Conservation (phyloP, 2,797 vertebrate genomes). For the Aotus griseimembra region DNA sequence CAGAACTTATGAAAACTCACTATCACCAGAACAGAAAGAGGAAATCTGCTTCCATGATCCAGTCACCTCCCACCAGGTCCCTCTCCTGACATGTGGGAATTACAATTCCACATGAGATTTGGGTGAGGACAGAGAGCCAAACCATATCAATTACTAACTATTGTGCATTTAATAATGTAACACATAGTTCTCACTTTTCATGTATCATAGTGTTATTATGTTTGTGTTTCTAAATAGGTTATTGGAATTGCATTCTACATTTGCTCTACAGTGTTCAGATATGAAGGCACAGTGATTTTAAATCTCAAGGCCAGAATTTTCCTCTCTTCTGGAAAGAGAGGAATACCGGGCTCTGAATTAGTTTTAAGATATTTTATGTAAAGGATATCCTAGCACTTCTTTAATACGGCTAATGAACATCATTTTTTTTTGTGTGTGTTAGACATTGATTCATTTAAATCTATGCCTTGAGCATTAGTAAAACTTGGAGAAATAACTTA, state of each 20-base stretch:
- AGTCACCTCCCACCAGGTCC: not conserved
- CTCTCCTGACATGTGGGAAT: not conserved
- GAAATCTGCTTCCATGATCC: not conserved
- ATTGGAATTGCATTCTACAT: not conserved
- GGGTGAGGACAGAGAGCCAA: not conserved
- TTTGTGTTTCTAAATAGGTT: not conserved
- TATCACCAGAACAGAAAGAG: not conserved
- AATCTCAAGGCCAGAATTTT: not conserved
- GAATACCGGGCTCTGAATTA: not conserved
- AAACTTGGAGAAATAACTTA: constrained; percentile 45
- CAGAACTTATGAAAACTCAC: not conserved
- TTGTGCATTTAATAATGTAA: not conserved
- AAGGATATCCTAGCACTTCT: not conserved
- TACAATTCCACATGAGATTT: not conserved
- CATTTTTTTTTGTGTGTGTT: not conserved
- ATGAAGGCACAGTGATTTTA: not conserved
- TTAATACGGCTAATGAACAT: not conserved
- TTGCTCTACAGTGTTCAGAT: not conserved
- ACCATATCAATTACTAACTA: not conserved
- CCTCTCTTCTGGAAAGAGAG: not conserved
- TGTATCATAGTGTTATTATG: not conserved
- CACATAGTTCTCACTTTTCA: not conserved
- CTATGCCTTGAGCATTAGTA: constrained; percentile 2
- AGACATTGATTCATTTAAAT: constrained; percentile 51
- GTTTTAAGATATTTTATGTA: not conserved